These are phyloP conservation scores for Catostomus latipinnis DNA, from an alignment of 2,797 vertebrate genomes.

Conservation along the genomic window DNA sequence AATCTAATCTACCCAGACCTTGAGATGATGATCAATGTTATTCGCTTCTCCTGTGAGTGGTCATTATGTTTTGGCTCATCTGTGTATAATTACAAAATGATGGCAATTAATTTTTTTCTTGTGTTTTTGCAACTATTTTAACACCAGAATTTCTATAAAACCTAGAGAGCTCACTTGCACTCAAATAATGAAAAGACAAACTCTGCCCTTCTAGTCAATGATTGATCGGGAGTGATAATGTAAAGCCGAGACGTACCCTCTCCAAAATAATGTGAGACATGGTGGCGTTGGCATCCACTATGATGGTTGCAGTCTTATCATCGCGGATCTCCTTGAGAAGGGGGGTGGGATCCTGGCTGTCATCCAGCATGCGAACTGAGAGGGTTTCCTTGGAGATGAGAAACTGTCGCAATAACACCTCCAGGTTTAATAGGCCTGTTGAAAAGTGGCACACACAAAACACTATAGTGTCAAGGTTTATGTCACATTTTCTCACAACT, in stretches of 20 bases:
- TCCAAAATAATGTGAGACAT: constrained; percentile 95
- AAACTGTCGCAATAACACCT: constrained; percentile 95
- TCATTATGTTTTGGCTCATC: too few relatives aligned
- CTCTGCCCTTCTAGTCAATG: too few relatives aligned
- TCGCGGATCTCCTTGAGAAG: constrained; percentile 96
- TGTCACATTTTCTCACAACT: constrained; percentile 36
- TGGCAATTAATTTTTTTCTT: too few relatives aligned
- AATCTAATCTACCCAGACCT: too few relatives aligned
- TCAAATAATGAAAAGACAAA: too few relatives aligned
- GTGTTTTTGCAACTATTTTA: too few relatives aligned
- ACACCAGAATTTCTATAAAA: too few relatives aligned
- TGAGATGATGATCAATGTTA: too few relatives aligned
- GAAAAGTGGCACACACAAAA: constrained; percentile 44
- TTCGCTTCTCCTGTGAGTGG: too few relatives aligned
- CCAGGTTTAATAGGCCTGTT: constrained; percentile 95
- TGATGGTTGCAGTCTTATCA: constrained; percentile 96
- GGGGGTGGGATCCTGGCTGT: constrained; percentile 93
- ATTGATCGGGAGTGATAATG: background rate
- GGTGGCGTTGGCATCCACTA: constrained; percentile 94
- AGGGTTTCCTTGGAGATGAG: constrained; percentile 98
- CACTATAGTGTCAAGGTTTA: constrained; percentile 17
- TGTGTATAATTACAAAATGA: too few relatives aligned
- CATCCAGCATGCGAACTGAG: constrained; percentile 95
- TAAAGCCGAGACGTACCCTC: constrained; percentile 77
- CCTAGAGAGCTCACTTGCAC: too few relatives aligned